Conservation (phyloP, 2,888 invertebrate genomes). For the Drosophila lacicola region DNA sequence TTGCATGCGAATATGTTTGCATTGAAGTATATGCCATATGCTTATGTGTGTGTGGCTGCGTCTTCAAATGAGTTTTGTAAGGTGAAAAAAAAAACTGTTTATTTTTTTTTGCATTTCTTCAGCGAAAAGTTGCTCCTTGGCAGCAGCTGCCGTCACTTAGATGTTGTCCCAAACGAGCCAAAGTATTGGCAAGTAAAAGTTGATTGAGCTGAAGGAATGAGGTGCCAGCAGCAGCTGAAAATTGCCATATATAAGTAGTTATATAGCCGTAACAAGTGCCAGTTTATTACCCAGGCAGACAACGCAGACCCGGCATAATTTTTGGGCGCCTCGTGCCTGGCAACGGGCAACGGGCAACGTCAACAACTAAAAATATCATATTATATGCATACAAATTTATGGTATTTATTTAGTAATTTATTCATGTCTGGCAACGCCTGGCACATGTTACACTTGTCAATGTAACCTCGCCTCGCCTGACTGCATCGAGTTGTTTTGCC, state of each 20-base stretch:
- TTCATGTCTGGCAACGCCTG: slow-evolving; percentile 56
- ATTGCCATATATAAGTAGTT: not conserved
- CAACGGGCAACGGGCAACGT: slow-evolving; percentile 61
- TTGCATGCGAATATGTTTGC: slow-evolving; percentile 11
- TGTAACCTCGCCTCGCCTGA: slow-evolving; percentile 17
- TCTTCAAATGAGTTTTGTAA: not conserved
- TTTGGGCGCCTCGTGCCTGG: slow-evolving; percentile 40
- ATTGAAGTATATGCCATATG: not conserved
- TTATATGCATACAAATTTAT: slow-evolving; percentile 54
- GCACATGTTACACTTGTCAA: slow-evolving; percentile 49
- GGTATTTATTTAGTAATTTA: slow-evolving; percentile 75
- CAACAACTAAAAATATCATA: slow-evolving; percentile 58
- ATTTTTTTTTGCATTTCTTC: not conserved
- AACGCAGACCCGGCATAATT: slow-evolving; percentile 37
- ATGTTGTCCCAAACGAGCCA: not conserved
- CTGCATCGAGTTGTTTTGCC: slow-evolving; percentile 44
- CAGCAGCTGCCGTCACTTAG: slow-evolving; percentile 7
- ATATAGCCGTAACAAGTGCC: slow-evolving; percentile 14
- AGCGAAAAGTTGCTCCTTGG: slow-evolving; percentile 1
- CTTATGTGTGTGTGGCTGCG: not conserved
- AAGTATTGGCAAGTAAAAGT: slow-evolving; percentile 32
- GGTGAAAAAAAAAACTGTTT: slow-evolving; percentile 21
- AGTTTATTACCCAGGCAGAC: slow-evolving; percentile 9
- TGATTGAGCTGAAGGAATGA: slow-evolving; percentile 28
- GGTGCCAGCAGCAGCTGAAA: slow-evolving; percentile 12